These are phyloP conservation scores for Lepidochrysops patricia DNA, from an alignment of 2,888 invertebrate genomes.

Conservation along the genomic window DNA sequence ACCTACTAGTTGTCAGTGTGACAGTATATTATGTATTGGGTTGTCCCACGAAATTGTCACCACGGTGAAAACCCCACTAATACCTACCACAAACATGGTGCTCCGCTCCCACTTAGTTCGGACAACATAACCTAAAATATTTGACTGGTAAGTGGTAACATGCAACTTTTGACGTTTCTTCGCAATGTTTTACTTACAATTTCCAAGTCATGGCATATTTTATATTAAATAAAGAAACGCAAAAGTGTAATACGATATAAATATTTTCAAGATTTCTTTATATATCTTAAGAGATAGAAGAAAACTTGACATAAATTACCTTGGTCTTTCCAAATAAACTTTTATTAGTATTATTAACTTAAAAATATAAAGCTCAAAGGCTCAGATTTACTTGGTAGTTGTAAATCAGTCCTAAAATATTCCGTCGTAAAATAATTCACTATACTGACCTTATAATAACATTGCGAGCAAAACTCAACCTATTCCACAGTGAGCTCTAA, in stretches of 20 bases:
- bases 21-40: not conserved
- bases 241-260: too few species aligned
- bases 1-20: too few species aligned
- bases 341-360: not conserved
- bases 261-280: too few species aligned
- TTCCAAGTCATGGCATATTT: too few species aligned
- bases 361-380: not conserved
- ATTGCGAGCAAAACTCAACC: not conserved
- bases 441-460: slow-evolving; percentile 5
- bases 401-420: not conserved
- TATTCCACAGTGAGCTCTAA: not conserved
- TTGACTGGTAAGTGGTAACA: not conserved
- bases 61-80: not conserved
- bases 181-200: not conserved
- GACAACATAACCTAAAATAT: not conserved
- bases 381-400: not conserved
- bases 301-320: too few species aligned
- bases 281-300: too few species aligned
- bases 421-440: not conserved
- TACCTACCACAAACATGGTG: not conserved
- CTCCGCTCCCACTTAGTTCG: not conserved
- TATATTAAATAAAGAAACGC: too few species aligned
- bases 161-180: not conserved
- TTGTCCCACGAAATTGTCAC: slow-evolving; percentile 1
- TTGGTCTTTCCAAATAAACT: not conserved